Base-by-base conservation (phyloP, 1,140 invertebrate species). In the Chrysopa pallens region DNA sequence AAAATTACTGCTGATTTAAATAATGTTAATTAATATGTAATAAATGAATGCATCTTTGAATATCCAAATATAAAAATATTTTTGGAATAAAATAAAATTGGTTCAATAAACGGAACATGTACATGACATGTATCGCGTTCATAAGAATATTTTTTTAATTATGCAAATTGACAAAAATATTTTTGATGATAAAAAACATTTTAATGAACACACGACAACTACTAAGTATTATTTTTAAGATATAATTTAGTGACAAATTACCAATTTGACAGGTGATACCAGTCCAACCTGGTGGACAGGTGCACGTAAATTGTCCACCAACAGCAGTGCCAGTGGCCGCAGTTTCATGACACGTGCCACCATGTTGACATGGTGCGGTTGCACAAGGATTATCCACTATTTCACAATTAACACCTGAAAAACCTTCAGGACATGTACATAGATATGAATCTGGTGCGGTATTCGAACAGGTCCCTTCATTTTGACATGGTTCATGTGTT, bases 401-500 rank as follows among this genome's bases (percentile, higher is more conserved):
- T 64, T 93, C 87, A 67, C 90, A 96, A 54, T 89, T 88, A 17
- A 73, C 72, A 5, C 91, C 91, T 15, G 82, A 88, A 64, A 89
- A 92, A 6, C 90, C 91, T 51, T 86, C 80, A 27, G 84, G 80
- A 60, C 92, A 96, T 29, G 77, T 79, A 64, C 92, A 96, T 44
- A 82, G 72, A 66, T 92, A 96, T 49, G 84, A 78, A 59, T 93
- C 89, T 7, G 88, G 84, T 17, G 81, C 86, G 1, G 88, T 93
- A 64, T 96, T 96, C 61, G 85, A 83, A 66, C 93, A 97, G 23
- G 89, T 91, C 35, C 89, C 93, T 40, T 89, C 89, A 66, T 97
- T 93, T 52, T 80, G 76, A 64, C 93, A 98, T 1, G 91, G 91
- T 59, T 89, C 84, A 65, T 96, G 87, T 40, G 93, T 94, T 36